Evolutionary conservation across 2,113 vertebrate species (phyloP), one percentile per base, ranked within the genome.

Genomic region (Perca fluviatilis): DNA sequence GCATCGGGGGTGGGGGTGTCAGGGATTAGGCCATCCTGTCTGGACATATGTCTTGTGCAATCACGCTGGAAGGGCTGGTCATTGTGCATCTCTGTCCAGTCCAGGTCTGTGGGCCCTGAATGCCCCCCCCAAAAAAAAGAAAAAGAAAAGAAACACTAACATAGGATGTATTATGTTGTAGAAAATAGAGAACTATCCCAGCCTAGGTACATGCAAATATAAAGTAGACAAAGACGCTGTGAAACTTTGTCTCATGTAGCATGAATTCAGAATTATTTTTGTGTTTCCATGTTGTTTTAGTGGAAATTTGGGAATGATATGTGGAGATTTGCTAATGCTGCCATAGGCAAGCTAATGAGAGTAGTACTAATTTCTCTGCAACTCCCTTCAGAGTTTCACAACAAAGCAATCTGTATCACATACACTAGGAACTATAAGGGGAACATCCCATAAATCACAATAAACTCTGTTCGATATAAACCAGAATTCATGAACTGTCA

Each of bases 21-120:
- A 77, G 82, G 90, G 92, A 95, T 95, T 89, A 86, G 47, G 49
- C 83, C 82, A 92, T 89, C 88, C 92, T 83, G 88, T 95, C 94
- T 93, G 89, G 91, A 89, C 72, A 81, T 86, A 83, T 66, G 76
- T 76, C 74, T 76, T 33, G 66, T 87, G 60, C 89, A 92, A 91
- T 91, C 81, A 87, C 23, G 43, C 81, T 67, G 62, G 40, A 86
- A 65, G 67, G 75, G 56, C 66, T 74, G 75, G 57, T 83, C 71
- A 72, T 76, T 72, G 64, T 84, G 77, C 40, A 43, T 88, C 79
- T 71, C 79, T 80, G 51, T 77, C 81, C 70, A 63, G 58, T 65
- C 16, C 33, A 50, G 19, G 30, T 33, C 30, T 33, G 4, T 5
- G 30, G 5, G 0, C 30, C 30, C 30, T 30, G 30, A 67, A 40